Evolutionary conservation across 2,797 vertebrate species (phyloP), one percentile per base, ranked within the genome.

Genomic region (Coreius guichenoti): DNA sequence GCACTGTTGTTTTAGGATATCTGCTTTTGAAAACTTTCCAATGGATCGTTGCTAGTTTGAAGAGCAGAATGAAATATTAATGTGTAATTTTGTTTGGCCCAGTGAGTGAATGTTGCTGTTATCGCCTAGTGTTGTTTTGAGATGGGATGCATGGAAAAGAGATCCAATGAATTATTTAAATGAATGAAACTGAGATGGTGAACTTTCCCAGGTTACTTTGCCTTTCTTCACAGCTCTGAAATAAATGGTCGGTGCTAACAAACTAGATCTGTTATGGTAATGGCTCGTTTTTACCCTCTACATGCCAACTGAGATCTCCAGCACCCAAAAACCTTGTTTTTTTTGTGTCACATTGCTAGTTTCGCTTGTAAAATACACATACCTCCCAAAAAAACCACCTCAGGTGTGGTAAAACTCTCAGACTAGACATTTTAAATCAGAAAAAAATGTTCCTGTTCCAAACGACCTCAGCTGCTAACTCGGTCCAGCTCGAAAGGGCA

Each of bases 11-110:
- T 73, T 61, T 31, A 23, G 47, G n/a, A n/a, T 58, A 63, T 73
- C 19, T 61, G 51, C 54, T 63, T 82, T 82, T 63, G 19, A 47
- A 47, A 82, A 63, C 43, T 51, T 58, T 63, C 14, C 54, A 33
- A 36, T 43, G 9, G 21, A 73, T 19, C 16, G 4, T 26, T 51
- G 45, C 49, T 43, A 45, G 58, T 85, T 77, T 70, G 51, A 86
- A 85, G 29, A 67, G 72, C 39, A 8, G 33, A 4, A 87, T 82
- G 68, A 88, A 86, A 85, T 86, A 86, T 88, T 86, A 82, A 88
- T 88, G 74, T 68, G 56, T 56, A 23, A 16, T 87, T 87, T 74
- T 58, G 67, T 83, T 69, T 68, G 58, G 33, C 49, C 75, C 26
- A 54, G 31, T 54, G 43, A 36, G 68, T 80, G 36, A 61, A 33